These are phyloP conservation scores for Rhinolophus sinicus DNA, from an alignment of 2,113 vertebrate species.

Conservation along the genomic window DNA sequence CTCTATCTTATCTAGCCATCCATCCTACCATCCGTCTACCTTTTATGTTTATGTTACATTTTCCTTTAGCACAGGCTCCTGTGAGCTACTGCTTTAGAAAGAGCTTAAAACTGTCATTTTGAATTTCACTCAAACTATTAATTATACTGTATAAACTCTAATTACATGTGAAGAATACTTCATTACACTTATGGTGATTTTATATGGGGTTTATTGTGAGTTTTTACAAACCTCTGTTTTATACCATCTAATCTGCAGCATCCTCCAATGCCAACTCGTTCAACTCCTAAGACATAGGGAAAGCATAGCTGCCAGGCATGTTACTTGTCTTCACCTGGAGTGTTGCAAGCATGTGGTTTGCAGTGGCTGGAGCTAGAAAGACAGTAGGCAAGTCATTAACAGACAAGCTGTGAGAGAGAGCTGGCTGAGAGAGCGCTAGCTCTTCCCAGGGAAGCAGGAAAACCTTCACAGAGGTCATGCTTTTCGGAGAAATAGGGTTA, in stretches of 20 bases:
- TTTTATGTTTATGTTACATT: constrained; percentile 21
- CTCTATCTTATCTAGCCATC: not conserved
- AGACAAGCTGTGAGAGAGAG: not conserved
- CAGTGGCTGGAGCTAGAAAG: not conserved
- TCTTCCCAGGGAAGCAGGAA: not conserved
- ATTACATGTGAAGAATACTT: not conserved
- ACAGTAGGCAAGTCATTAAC: not conserved
- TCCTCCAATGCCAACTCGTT: not conserved
- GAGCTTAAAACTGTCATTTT: not conserved
- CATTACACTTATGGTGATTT: not conserved
- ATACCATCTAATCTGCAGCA: not conserved
- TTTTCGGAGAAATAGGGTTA: not conserved
- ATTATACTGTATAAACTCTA: not conserved
- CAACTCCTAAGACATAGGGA: not conserved
- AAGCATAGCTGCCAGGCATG: not conserved
- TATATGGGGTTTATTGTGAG: not conserved
- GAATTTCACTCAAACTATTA: not conserved
- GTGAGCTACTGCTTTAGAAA: not conserved
- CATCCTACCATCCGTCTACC: not conserved
- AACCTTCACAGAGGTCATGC: not conserved
- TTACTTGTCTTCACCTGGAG: not conserved
- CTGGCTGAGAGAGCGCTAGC: not conserved
- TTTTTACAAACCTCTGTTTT: not conserved
- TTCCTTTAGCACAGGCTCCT: not conserved
- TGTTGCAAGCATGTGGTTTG: not conserved